Evolutionary conservation across 2,113 vertebrate genomes (phyloP), one percentile per base, ranked within the genome.

Genomic region (Xiphophorus maculatus): DNA sequence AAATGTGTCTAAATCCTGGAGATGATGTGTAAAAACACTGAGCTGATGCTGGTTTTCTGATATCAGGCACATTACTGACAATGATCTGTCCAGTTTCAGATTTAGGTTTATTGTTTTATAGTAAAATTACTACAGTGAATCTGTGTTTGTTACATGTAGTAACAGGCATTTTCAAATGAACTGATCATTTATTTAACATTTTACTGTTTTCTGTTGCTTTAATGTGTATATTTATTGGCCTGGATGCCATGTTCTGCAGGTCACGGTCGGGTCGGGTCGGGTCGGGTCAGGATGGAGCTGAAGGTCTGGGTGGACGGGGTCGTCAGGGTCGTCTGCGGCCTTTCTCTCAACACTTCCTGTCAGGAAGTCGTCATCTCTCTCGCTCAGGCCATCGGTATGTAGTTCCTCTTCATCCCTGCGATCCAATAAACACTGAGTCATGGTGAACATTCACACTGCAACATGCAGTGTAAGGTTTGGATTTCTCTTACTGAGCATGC

Each of bases 261-360:
- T 70, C 22, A 1, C 35, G 28, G 35, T 25, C 28, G 15, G 7
- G 19, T 28, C 27, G 27, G 7, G 19, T 28, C 27, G 27, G 27
- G 27, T 61, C 22, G 15, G 7, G 19, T 61, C 60, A 29, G 28
- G 61, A 99, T 99, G 97, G 97, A 99, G 93, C 93, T 98, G 87
- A 97, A 97, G 90, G 97, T 98, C 48, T 98, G 97, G 97, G 96
- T 98, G 78, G 97, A 98, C 1, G 97, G 97, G 3, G 91, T 96
- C 84, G 94, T 94, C 90, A 87, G 97, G 22, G 96, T 98, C 0
- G 97, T 99, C 40, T 97, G 96, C 0, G 97, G 97, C 0, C 95
- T 98, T 37, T 96, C 96, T 0, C 93, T 95, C 73, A 89, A 94
- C 84, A 99, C 97, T 32, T 96, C 96, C 69, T 98, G 97, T 87